phyloP scores from a whole-genome alignment of 2,888 invertebrate species.

The Ophion ellenae region DNA sequence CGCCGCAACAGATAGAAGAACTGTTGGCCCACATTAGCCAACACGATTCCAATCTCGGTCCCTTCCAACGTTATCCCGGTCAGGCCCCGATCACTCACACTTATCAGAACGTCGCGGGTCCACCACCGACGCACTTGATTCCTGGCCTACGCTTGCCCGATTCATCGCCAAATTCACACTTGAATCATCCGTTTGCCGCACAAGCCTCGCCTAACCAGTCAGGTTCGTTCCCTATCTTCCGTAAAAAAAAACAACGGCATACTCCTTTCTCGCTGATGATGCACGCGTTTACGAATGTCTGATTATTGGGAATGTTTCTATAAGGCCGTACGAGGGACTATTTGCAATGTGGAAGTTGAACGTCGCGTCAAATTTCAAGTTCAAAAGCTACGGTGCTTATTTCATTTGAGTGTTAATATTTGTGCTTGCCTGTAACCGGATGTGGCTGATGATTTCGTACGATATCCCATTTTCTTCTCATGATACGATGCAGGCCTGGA shows the following conservation, averaged over 20 bases:
- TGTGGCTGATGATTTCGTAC: background rate
- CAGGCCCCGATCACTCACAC: slow-evolving; percentile 74
- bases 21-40: slow-evolving; percentile 81
- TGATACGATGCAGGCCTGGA: slow-evolving; percentile 73
- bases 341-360: too few species aligned
- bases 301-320: background rate
- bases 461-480: background rate
- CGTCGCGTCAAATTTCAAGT: too few species aligned
- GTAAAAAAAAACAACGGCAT: background rate
- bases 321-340: slow-evolving; percentile 13
- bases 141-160: slow-evolving; percentile 78
- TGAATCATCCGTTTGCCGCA: slow-evolving; percentile 80
- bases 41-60: slow-evolving; percentile 79
- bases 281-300: background rate
- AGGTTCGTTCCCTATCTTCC: slow-evolving; percentile 79
- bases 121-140: slow-evolving; percentile 70
- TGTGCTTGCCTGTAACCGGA: background rate
- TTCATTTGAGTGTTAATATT: too few species aligned
- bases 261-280: too few species aligned
- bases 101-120: slow-evolving; percentile 69
- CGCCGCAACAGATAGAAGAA: slow-evolving; percentile 81
- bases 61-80: slow-evolving; percentile 79
- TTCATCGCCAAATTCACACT: slow-evolving; percentile 76
- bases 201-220: slow-evolving; percentile 79
- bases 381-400: too few species aligned